These are phyloP conservation scores for Aleadryas rufinucha DNA, from an alignment of 2,113 vertebrate genomes.

Conservation along the genomic window DNA sequence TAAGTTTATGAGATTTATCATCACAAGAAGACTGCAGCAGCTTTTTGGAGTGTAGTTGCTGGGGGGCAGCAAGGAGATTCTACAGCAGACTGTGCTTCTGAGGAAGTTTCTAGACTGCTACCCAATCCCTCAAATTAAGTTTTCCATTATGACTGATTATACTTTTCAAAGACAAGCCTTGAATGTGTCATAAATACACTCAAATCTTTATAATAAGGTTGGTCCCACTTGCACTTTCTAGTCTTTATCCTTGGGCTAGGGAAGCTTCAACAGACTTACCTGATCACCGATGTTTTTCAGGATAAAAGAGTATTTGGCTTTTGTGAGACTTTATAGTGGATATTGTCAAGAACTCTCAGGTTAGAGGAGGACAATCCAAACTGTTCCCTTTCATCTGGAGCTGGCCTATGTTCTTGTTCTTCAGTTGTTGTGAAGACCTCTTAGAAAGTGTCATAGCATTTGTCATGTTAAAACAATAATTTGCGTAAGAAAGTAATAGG, in stretches of 20 bases:
- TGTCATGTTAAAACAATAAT: neutral
- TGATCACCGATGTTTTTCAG: neutral
- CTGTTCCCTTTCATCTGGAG: neutral
- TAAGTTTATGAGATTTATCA: neutral
- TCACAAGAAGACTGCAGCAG: neutral
- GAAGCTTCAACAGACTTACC: neutral
- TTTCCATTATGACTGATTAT: neutral
- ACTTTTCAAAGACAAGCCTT: neutral
- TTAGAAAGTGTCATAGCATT: neutral
- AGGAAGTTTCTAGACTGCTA: neutral
- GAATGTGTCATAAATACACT: neutral
- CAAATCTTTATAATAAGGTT: neutral
- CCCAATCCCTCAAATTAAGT: neutral
- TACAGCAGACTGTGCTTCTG: neutral
- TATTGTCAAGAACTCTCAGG: neutral
- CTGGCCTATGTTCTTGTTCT: neutral
- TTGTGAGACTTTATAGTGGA: neutral
- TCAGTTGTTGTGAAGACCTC: neutral
- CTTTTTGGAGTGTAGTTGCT: neutral
- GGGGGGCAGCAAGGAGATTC: neutral
- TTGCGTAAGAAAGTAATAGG: neutral
- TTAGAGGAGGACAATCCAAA: fast-evolving
- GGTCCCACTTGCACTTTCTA: neutral
- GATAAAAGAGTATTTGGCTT: neutral
- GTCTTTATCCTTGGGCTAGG: neutral